Conservation (phyloP, 1,140 invertebrate genomes). For the Branchinecta lynchi region DNA sequence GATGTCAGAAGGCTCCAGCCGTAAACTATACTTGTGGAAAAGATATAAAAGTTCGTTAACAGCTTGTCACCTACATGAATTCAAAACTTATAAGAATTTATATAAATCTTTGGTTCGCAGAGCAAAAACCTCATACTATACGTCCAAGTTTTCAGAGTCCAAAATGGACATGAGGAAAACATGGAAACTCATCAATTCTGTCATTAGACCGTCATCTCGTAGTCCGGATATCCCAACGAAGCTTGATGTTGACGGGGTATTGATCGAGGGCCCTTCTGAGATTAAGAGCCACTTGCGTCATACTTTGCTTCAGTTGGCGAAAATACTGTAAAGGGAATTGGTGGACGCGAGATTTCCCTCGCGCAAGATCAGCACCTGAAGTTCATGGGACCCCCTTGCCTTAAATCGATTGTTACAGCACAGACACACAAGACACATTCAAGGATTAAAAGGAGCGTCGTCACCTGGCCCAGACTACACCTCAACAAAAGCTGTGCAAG, state of each 20-base stretch:
- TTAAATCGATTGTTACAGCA: not conserved
- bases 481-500: too few relatives aligned
- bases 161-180: slow-evolving; percentile 9
- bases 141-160: not conserved
- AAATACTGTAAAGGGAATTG: too few relatives aligned
- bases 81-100: not conserved
- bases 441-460: not conserved
- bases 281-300: slow-evolving; percentile 1
- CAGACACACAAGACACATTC: not conserved
- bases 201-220: slow-evolving; percentile 5
- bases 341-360: not conserved
- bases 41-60: slow-evolving; percentile 1
- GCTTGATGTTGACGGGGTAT: slow-evolving; percentile 8
- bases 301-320: slow-evolving; percentile 9
- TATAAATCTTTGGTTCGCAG: slow-evolving; percentile 1
- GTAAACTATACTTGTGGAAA: slow-evolving; percentile 6
- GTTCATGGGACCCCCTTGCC: slow-evolving; percentile 4
- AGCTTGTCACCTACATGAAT: slow-evolving; percentile 5
- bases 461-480: slow-evolving; percentile 8
- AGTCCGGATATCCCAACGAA: not conserved
- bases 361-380: slow-evolving; percentile 1
- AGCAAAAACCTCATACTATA: not conserved
- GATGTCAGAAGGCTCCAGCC: slow-evolving; percentile 4
- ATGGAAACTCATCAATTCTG: not conserved
- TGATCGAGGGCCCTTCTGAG: slow-evolving; percentile 1